Evolutionary conservation across 2,888 invertebrate species (phyloP).

Genomic region (Podabrus alpinus): DNA sequence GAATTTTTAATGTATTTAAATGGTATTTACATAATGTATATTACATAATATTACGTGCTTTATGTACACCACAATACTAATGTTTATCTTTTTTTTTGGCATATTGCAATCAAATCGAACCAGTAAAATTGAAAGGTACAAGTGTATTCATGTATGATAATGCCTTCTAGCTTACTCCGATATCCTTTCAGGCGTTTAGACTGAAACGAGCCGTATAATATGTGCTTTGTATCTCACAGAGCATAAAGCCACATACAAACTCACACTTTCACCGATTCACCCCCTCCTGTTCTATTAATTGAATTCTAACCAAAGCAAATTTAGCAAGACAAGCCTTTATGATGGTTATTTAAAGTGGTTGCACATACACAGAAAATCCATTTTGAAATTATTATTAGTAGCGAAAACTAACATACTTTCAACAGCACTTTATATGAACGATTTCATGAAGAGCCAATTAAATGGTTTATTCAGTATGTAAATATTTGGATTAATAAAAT

Average conservation of each 20-base stretch:
- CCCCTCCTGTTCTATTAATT: constrained; percentile 17
- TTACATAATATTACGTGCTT: background rate
- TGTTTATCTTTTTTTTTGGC: background rate
- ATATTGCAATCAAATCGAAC: background rate
- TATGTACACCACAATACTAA: background rate
- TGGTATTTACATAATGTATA: no score
- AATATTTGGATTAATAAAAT: background rate
- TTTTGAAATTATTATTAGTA: background rate
- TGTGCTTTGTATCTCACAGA: constrained; percentile 21
- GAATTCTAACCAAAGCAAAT: constrained; percentile 13
- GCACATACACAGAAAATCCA: background rate
- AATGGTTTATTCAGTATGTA: background rate
- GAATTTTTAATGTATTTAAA: no score
- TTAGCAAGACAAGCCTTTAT: constrained; percentile 1
- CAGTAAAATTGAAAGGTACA: constrained; percentile 12
- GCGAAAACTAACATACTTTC: background rate
- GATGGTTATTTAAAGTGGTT: background rate
- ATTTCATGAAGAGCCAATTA: background rate
- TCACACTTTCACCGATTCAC: constrained; percentile 11
- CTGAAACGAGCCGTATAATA: constrained; percentile 19
- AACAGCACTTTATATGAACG: background rate
- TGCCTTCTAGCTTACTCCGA: constrained; percentile 14
- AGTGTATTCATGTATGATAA: constrained; percentile 17
- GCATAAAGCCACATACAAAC: constrained; percentile 15
- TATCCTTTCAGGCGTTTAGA: constrained; percentile 19